Evolutionary conservation across 2,888 invertebrate genomes (phyloP).

Genomic region (Volucella inflata): DNA sequence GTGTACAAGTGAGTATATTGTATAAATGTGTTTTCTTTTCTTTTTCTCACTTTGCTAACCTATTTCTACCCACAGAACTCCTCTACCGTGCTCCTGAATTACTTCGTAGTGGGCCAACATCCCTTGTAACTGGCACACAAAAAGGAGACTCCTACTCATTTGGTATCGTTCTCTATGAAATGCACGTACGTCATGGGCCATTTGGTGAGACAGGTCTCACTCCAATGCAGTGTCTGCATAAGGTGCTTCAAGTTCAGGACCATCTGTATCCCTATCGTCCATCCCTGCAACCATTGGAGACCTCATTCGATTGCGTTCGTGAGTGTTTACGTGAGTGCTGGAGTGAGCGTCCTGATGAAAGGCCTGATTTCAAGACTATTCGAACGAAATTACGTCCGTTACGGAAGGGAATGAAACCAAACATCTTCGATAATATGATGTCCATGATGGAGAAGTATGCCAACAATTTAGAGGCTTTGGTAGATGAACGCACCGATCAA

Average conservation of each 20-base stretch:
- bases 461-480: conserved; percentile 95
- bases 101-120: conserved; percentile 85
- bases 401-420: conserved; percentile 96
- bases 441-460: conserved; percentile 99
- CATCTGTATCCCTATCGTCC: conserved; percentile 85
- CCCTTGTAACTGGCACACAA: conserved; percentile 86
- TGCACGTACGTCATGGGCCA: conserved; percentile 93
- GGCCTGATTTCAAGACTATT: conserved; percentile 94
- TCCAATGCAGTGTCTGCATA: conserved; percentile 86
- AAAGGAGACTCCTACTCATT: conserved; percentile 95
- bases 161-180: conserved; percentile 93
- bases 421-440: conserved; percentile 99
- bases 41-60: conserved; percentile 10
- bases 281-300: conserved; percentile 90
- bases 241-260: conserved; percentile 82
- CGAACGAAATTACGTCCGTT: conserved; percentile 91
- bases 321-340: conserved; percentile 95
- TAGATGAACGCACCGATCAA: conserved; percentile 96
- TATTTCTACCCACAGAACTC: conserved; percentile 85
- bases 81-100: conserved; percentile 93
- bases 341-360: conserved; percentile 90
- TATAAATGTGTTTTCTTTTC: not conserved
- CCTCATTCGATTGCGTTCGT: conserved; percentile 93
- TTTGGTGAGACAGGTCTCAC: conserved; percentile 90
- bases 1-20: conserved; percentile 87